These are phyloP conservation scores for Phrynocephalus guinanensis DNA, from an alignment of 2,797 vertebrate species.

Conservation along the genomic window DNA sequence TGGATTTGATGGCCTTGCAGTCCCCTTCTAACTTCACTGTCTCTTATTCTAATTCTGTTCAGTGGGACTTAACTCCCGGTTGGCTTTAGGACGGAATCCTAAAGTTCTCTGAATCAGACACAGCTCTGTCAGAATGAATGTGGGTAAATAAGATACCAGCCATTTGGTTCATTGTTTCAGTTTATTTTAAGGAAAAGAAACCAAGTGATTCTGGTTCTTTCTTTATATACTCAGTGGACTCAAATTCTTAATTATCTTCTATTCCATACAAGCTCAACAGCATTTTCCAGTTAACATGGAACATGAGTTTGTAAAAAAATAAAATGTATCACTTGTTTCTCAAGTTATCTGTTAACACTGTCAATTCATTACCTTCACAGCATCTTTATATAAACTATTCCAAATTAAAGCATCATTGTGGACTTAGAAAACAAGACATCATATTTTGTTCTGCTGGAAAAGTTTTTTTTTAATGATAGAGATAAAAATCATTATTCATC, in stretches of 20 bases:
- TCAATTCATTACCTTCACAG: too few relatives aligned
- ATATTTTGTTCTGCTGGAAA: slow-evolving; percentile 44
- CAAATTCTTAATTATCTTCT: background rate
- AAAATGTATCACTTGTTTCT: too few relatives aligned
- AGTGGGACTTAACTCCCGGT: background rate
- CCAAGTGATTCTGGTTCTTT: background rate
- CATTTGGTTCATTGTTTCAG: background rate
- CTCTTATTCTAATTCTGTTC: too few relatives aligned
- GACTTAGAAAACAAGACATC: slow-evolving; percentile 4
- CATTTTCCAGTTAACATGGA: background rate
- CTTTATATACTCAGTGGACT: background rate
- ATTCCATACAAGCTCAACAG: background rate
- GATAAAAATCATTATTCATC: slow-evolving; percentile 51
- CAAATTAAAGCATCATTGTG: background rate
- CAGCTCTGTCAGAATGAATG: background rate
- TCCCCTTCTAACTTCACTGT: too few relatives aligned
- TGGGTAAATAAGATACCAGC: background rate
- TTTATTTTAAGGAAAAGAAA: slow-evolving; percentile 26
- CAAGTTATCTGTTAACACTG: too few relatives aligned
- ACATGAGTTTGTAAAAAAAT: too few relatives aligned
- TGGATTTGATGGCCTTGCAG: too few relatives aligned
- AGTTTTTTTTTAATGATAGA: slow-evolving; percentile 39
- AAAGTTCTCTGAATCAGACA: background rate
- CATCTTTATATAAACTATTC: too few relatives aligned
- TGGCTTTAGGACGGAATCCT: background rate